phyloP scores from a whole-genome alignment of 2,888 invertebrate species.

The Hirtodrosophila cameraria region DNA sequence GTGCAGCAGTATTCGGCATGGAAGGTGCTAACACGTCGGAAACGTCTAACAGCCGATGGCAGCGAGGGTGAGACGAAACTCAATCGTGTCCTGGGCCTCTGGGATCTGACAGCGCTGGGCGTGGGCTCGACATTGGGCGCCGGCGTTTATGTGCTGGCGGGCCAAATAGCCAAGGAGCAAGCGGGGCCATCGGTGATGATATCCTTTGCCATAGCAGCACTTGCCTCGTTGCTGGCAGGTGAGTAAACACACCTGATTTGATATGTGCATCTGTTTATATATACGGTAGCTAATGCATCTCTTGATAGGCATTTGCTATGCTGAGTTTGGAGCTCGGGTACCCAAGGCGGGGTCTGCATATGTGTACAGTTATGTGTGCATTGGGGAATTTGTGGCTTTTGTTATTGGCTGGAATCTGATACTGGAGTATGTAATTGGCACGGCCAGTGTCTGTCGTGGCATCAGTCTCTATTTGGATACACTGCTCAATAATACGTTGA shows the following conservation, averaged over 20 bases:
- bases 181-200: slow-evolving; percentile 94
- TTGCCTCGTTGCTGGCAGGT: slow-evolving; percentile 94
- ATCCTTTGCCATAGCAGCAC: slow-evolving; percentile 94
- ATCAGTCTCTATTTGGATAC: slow-evolving; percentile 90
- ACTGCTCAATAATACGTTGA: slow-evolving; percentile 87
- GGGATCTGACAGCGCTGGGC: slow-evolving; percentile 91
- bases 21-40: slow-evolving; percentile 83
- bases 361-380: slow-evolving; percentile 91
- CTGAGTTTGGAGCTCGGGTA: slow-evolving; percentile 93
- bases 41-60: slow-evolving; percentile 72
- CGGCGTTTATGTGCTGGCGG: slow-evolving; percentile 94
- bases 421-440: slow-evolving; percentile 91
- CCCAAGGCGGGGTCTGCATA: slow-evolving; percentile 95
- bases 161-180: slow-evolving; percentile 89
- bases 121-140: slow-evolving; percentile 93
- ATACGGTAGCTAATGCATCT: slow-evolving; percentile 2
- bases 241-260: slow-evolving; percentile 2
- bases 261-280: not conserved
- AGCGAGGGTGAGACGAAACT: slow-evolving; percentile 79
- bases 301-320: slow-evolving; percentile 91
- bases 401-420: slow-evolving; percentile 96
- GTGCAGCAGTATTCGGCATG: slow-evolving; percentile 79
- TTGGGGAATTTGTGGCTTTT: slow-evolving; percentile 94
- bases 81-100: slow-evolving; percentile 81
- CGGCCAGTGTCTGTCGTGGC: slow-evolving; percentile 90